Conservation (phyloP, 2,797 vertebrate species). For the Alosa sapidissima region DNA sequence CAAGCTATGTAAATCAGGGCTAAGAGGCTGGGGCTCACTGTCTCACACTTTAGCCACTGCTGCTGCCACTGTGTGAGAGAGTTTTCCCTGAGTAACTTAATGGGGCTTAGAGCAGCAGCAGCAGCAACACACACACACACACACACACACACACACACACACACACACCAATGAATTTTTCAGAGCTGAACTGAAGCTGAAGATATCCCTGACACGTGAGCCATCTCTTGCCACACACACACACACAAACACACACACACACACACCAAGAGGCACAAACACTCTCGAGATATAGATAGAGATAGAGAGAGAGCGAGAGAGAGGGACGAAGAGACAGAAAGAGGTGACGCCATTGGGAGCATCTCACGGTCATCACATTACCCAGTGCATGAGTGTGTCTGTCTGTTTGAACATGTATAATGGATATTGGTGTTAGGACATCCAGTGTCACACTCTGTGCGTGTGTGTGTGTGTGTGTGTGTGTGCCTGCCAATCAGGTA, state of each 20-base stretch:
- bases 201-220: conserved; percentile 7
- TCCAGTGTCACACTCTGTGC: background rate
- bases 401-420: conserved; percentile 14
- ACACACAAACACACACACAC: background rate
- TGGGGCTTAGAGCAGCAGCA: background rate
- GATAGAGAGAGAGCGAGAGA: background rate
- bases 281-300: background rate
- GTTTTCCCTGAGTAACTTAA: background rate
- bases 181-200: background rate
- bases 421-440: conserved; percentile 6
- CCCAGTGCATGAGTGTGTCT: background rate
- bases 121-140: background rate
- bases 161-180: background rate
- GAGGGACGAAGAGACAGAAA: background rate
- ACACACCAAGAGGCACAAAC: background rate
- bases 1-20: background rate
- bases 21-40: background rate
- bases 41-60: background rate
- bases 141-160: background rate
- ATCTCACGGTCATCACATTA: conserved; percentile 20
- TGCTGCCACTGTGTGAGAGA: background rate
- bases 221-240: background rate
- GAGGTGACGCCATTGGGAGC: background rate
- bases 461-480: background rate
- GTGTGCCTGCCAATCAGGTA: background rate